These are phyloP conservation scores for Drosophila mimica DNA, from an alignment of 2,888 invertebrate genomes.

Conservation along the genomic window DNA sequence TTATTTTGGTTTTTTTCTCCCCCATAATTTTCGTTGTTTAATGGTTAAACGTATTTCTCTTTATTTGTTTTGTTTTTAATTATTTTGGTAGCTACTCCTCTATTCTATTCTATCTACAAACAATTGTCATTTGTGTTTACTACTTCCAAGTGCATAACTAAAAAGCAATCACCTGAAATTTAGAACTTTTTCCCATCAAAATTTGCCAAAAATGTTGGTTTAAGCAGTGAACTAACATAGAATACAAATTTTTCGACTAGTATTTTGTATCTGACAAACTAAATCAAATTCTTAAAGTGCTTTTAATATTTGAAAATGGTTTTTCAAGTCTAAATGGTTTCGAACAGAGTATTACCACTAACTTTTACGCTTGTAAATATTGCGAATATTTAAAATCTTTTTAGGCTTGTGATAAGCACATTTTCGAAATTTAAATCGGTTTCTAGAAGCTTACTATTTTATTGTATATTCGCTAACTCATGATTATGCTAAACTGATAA, in stretches of 20 bases:
- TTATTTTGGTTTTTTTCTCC: constrained; percentile 26
- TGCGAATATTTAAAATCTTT: neutral
- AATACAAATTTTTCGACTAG: neutral
- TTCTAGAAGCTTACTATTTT: neutral
- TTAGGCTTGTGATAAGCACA: neutral
- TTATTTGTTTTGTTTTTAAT: neutral
- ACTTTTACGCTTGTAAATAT: neutral
- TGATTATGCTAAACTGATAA: too few relatives aligned
- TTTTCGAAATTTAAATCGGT: neutral
- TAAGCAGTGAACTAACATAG: neutral
- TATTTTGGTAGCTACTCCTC: constrained; percentile 8
- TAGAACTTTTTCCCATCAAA: neutral
- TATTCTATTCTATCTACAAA: constrained; percentile 2
- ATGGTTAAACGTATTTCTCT: constrained; percentile 24
- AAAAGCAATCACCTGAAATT: neutral
- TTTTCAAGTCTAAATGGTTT: neutral
- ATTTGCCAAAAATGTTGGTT: neutral
- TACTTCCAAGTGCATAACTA: neutral
- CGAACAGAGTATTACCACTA: neutral
- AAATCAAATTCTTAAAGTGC: neutral
- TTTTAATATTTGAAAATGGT: neutral
- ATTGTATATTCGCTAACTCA: neutral
- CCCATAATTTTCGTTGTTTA: constrained; percentile 17
- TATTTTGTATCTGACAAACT: neutral
- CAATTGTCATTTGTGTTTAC: neutral